Percentiles rank a stretch among this genome's conserved stretches.
These are phyloP conservation scores for Cheilinus undulatus DNA, from an alignment of 2,113 vertebrate species.

Conservation along the genomic window DNA sequence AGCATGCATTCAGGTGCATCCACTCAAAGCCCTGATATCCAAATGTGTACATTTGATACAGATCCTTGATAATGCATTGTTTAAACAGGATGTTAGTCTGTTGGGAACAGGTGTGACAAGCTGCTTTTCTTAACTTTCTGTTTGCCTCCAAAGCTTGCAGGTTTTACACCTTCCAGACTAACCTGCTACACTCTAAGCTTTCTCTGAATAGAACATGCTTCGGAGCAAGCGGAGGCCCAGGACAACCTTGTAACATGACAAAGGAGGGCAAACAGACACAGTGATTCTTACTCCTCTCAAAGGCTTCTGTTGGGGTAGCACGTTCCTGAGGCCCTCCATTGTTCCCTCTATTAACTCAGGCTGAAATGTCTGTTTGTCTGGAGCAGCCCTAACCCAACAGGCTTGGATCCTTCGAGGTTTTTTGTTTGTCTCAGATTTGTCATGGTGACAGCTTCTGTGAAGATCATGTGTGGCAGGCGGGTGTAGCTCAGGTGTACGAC, in stretches of 20 bases:
- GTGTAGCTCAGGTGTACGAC: conserved; percentile 40
- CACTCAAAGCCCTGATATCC: no score
- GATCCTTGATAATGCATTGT: no score
- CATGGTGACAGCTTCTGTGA: conserved; percentile 41
- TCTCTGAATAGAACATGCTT: conserved; percentile 43
- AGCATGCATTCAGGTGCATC: no score
- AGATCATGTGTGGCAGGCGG: conserved; percentile 24
- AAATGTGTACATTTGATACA: no score
- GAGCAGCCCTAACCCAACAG: conserved; percentile 41
- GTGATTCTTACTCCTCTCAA: conserved; percentile 46
- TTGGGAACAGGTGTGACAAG: conserved; percentile 38
- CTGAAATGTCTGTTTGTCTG: conserved; percentile 65
- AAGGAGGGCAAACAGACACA: conserved; percentile 60
- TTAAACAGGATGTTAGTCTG: no score
- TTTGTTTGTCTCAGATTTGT: conserved; percentile 54
- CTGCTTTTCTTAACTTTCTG: conserved; percentile 47
- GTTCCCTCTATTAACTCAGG: conserved; percentile 56
- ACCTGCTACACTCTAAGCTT: conserved; percentile 61
- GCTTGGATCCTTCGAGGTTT: conserved; percentile 40
- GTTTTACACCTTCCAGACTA: conserved; percentile 47
- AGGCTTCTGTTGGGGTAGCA: conserved; percentile 41
- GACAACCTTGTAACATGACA: conserved; percentile 51
- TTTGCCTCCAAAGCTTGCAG: conserved; percentile 30
- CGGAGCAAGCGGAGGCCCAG: conserved; percentile 41
- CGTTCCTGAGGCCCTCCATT: conserved; percentile 53